Conservation (phyloP, 1,140 invertebrate species). For the Macrocentrus cingulum region DNA sequence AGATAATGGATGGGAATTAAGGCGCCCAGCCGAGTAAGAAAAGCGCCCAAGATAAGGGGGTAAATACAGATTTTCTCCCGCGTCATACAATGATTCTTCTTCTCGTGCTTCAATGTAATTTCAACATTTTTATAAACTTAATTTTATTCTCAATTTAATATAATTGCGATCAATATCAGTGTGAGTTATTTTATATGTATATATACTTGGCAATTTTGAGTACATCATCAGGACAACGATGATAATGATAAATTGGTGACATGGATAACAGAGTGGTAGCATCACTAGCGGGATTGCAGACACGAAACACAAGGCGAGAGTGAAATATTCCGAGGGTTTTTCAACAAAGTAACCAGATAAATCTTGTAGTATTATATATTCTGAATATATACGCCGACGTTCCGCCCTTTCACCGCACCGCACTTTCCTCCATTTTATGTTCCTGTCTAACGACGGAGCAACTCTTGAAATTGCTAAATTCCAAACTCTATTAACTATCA, state of each 20-base stretch:
- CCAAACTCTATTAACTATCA: too few relatives aligned
- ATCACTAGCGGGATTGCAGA: neutral
- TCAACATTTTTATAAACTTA: too few relatives aligned
- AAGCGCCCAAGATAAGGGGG: constrained; percentile 13
- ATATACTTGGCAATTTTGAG: too few relatives aligned
- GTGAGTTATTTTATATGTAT: too few relatives aligned
- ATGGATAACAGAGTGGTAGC: constrained; percentile 1
- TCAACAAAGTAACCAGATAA: constrained; percentile 12
- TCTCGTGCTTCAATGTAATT: too few relatives aligned
- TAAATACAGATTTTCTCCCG: constrained; percentile 14
- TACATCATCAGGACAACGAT: too few relatives aligned
- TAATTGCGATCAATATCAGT: too few relatives aligned
- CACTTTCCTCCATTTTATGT: too few relatives aligned
- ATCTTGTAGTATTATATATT: neutral
- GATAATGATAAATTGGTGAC: neutral
- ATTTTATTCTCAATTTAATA: too few relatives aligned
- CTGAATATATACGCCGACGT: neutral
- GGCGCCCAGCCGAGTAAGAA: constrained; percentile 6
- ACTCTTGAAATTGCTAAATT: too few relatives aligned
- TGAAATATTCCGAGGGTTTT: constrained; percentile 9
- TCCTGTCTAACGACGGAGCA: too few relatives aligned
- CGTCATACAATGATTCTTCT: constrained; percentile 1
- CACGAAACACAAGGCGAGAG: neutral
- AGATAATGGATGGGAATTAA: constrained; percentile 27
- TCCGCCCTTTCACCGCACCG: too few relatives aligned